phyloP scores from a whole-genome alignment of 2,113 vertebrate genomes.

The Smithornis capensis region DNA sequence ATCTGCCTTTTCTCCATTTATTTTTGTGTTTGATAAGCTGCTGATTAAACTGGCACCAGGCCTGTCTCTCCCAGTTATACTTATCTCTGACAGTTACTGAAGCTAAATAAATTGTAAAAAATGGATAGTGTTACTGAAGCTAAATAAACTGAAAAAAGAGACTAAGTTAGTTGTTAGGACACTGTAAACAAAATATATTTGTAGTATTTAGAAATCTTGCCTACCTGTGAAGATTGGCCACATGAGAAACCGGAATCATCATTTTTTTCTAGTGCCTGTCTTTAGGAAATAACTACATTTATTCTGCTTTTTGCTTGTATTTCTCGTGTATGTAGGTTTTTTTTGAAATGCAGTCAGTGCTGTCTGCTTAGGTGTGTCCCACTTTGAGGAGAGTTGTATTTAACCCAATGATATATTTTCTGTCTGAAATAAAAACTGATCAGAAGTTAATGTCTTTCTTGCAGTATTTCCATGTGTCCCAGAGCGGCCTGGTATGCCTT shows the following conservation, averaged over 20 bases:
- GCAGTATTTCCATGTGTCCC: conserved; percentile 96
- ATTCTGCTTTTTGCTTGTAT: neutral
- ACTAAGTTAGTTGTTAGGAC: neutral
- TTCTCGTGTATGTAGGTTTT: neutral
- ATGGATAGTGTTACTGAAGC: neutral
- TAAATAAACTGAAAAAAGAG: neutral
- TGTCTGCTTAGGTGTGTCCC: neutral
- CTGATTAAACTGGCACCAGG: neutral
- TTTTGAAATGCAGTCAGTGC: neutral
- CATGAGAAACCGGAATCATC: neutral
- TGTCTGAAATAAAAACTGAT: conserved; percentile 25
- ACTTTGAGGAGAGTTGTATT: neutral
- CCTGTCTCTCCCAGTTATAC: neutral
- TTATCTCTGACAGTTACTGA: neutral
- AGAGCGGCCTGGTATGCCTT: conserved; percentile 97
- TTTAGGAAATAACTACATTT: neutral
- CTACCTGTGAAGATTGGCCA: neutral
- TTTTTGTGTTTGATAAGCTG: neutral
- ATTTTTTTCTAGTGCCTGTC: neutral
- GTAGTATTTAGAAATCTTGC: neutral
- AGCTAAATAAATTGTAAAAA: neutral
- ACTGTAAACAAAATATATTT: neutral
- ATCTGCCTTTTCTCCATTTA: neutral
- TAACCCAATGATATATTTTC: neutral
- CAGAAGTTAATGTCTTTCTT: conserved; percentile 13